Percentiles rank a stretch among this genome's conserved stretches.
These are phyloP conservation scores for Regulus satrapa DNA, from an alignment of 2,113 vertebrate genomes.

Conservation along the genomic window DNA sequence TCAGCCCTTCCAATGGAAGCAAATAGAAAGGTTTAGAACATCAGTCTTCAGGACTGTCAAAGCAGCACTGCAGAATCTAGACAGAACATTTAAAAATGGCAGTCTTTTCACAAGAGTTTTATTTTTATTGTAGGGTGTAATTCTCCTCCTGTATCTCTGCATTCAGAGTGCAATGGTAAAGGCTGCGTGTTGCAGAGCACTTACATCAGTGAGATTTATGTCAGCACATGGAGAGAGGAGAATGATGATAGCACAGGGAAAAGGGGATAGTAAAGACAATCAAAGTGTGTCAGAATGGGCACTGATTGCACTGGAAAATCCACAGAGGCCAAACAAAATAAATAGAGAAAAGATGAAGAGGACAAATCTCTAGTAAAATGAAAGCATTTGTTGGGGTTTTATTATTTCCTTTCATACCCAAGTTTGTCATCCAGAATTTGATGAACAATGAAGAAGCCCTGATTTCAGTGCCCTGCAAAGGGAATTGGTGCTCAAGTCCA, in stretches of 20 bases:
- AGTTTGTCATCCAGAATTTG: not conserved
- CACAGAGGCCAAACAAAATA: constrained; percentile 10
- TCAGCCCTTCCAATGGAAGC: not conserved
- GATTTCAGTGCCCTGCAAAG: not conserved
- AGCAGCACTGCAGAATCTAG: not conserved
- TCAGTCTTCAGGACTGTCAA: not conserved
- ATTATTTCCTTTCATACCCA: constrained; percentile 2
- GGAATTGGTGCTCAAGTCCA: not conserved
- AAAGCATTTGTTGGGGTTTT: constrained; percentile 13
- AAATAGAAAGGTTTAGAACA: not conserved
- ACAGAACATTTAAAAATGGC: not conserved
- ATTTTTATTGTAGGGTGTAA: constrained; percentile 34
- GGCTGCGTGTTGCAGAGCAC: not conserved
- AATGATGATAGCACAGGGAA: constrained; percentile 12
- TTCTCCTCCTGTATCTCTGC: not conserved
- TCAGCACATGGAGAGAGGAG: not conserved
- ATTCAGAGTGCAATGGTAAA: constrained; percentile 5
- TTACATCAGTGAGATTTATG: constrained; percentile 32
- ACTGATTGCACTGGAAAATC: not conserved
- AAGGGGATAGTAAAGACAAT: not conserved
- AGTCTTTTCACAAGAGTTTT: constrained; percentile 23
- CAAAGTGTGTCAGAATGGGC: not conserved
- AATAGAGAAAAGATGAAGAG: constrained; percentile 4
- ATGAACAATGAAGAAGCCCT: not conserved
- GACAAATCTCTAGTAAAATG: not conserved